phyloP scores from a whole-genome alignment of 2,113 vertebrate genomes.

The Thunnus thynnus region DNA sequence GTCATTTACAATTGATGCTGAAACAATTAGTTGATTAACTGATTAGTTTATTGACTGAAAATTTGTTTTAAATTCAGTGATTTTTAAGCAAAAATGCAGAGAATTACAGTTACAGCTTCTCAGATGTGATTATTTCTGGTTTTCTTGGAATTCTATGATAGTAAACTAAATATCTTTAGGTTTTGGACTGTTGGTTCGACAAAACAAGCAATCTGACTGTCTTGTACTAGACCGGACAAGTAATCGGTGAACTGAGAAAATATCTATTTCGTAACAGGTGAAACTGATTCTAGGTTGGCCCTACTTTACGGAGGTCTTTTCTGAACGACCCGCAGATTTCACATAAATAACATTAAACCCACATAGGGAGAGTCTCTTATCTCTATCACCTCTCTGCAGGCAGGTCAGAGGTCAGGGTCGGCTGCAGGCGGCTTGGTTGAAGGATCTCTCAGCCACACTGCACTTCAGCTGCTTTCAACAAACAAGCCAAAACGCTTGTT shows the following conservation, averaged over 20 bases:
- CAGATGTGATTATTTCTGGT: no score
- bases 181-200: neutral
- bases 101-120: no score
- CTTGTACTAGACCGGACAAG: neutral
- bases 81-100: no score
- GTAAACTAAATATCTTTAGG: neutral
- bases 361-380: neutral
- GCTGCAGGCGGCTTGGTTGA: neutral
- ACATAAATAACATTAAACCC: no score
- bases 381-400: no score
- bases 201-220: no score
- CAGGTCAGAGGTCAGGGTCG: neutral
- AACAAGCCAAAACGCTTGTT: neutral
- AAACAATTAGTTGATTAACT: no score
- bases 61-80: no score
- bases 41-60: no score
- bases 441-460: neutral
- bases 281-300: no score
- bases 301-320: no score
- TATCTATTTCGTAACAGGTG: neutral
- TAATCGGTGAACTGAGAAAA: neutral
- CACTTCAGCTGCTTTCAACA: neutral
- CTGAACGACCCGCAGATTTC: neutral
- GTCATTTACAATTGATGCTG: conserved; percentile 2
- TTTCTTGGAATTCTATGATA: no score